phyloP scores from a whole-genome alignment of 2,888 invertebrate species.

The Dynastes hyllus region DNA sequence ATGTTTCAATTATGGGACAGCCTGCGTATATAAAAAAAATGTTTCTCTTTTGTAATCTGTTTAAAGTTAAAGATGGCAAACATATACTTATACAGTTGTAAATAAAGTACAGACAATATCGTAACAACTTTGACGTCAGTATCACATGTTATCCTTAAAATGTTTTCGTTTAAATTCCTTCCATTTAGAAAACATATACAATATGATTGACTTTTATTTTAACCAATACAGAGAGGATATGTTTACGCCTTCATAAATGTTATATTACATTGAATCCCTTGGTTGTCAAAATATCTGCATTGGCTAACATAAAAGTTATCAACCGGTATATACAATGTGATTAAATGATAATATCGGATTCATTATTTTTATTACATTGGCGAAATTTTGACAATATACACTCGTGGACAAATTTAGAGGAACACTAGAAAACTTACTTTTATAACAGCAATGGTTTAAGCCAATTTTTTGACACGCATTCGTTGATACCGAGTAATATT shows the following conservation, averaged over 20 bases:
- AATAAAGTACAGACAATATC: conserved; percentile 42
- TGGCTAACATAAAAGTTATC: too few relatives aligned
- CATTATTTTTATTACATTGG: too few relatives aligned
- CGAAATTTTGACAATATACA: too few relatives aligned
- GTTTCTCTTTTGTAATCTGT: not conserved
- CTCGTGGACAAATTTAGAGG: too few relatives aligned
- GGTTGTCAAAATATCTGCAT: too few relatives aligned
- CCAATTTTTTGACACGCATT: too few relatives aligned
- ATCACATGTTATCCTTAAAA: conserved; percentile 50
- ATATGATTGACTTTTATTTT: not conserved
- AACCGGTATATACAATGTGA: conserved; percentile 5
- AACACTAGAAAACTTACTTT: too few relatives aligned
- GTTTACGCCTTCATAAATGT: too few relatives aligned
- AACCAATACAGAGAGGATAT: too few relatives aligned
- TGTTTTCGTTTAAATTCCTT: not conserved
- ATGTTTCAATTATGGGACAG: conserved; percentile 15
- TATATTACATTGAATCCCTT: too few relatives aligned
- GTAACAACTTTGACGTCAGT: conserved; percentile 47
- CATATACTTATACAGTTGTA: conserved; percentile 5
- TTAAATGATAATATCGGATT: conserved; percentile 3
- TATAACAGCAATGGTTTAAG: too few relatives aligned
- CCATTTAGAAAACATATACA: not conserved
- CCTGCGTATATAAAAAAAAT: not conserved
- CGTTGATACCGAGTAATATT: too few relatives aligned
- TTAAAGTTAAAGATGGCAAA: conserved; percentile 4